Percentiles rank a stretch among this genome's conserved stretches.
Evolutionary conservation across 1,140 invertebrate species (phyloP).

Genomic region (Meteorus sp.): DNA sequence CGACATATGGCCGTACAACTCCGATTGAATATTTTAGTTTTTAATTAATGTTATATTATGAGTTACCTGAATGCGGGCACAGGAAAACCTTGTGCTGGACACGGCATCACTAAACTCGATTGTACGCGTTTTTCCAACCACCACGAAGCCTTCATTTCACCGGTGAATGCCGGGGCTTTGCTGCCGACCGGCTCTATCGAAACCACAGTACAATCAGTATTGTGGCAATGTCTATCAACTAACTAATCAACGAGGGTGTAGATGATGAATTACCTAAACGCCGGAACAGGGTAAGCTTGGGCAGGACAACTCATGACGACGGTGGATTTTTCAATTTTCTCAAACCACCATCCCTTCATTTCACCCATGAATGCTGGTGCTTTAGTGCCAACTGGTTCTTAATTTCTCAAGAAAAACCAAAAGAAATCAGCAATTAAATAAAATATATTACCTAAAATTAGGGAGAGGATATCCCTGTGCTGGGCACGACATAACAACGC

Average conservation of each 20-base stretch:
- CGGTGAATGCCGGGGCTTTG: slow-evolving; percentile 65
- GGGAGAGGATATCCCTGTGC: slow-evolving; percentile 51
- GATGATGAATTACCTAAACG: slow-evolving; percentile 67
- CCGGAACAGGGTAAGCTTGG: slow-evolving; percentile 72
- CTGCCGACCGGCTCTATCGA: slow-evolving; percentile 64
- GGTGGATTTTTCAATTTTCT: not conserved
- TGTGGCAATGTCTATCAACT: no score
- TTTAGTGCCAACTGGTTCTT: slow-evolving; percentile 72
- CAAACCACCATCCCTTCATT: slow-evolving; percentile 41
- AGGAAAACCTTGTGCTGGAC: slow-evolving; percentile 67
- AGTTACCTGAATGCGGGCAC: slow-evolving; percentile 52
- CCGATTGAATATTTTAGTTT: no score
- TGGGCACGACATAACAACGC: slow-evolving; percentile 29
- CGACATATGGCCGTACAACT: slow-evolving; percentile 3
- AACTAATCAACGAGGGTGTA: not conserved
- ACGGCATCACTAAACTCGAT: slow-evolving; percentile 61
- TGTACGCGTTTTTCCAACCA: slow-evolving; percentile 40
- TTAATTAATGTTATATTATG: slow-evolving; percentile 15
- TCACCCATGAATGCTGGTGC: slow-evolving; percentile 65
- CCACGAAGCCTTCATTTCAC: slow-evolving; percentile 50
- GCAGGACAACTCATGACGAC: slow-evolving; percentile 68
- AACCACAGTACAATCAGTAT: no score
- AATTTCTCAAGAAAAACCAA: slow-evolving; percentile 34
- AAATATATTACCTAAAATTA: slow-evolving; percentile 48
- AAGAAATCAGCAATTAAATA: not conserved